Base-by-base conservation (phyloP, 37 sponge, comb jelly and placozoan genomes). In the Chondrilla cf. caribensis region DNA sequence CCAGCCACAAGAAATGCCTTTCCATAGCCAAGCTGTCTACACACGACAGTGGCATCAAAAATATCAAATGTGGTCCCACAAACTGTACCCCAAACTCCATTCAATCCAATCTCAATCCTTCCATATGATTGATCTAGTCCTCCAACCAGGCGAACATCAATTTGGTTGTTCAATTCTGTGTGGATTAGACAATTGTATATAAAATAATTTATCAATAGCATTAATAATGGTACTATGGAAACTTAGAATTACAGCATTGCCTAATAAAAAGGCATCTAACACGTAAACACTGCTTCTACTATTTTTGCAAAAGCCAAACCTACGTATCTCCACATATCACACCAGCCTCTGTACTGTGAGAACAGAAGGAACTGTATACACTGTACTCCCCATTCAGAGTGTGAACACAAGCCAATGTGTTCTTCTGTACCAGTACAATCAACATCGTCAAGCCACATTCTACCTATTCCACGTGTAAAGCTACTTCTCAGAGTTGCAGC, bases 71-170 rank as follows among this genome's bases (percentile, higher is more conserved):
- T 26, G 64, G 81, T 79, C 58, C 86, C 80, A 81, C 93, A 93
- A 25, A 93, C 80, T 35, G 87, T 82, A n/a, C 90, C 90, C 93
- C 93, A 93, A 24, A 75, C 72, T 36, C 87, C 90, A 32, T 64
- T 37, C 38, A 78, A 81, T 19, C 57, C 32, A 0, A 93, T 81
- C 58, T 93, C 90, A 18, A 93, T 87, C 19, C 80, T 38, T 0
- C 93, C 93, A 6, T 71, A 54, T 40, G 28, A 24, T 5, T 0
- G 0, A 80, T 24, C 67, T 7, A 40, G 43, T 29, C 68, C 81
- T 2, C 43, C 83, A 78, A 72, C 68, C 22, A 86, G 60, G 39
- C 85, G 73, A 33, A 89, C 41, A 33, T 37, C 64, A 6, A 62
- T 15, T 11, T 47, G 51, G 6, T 6, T 14, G 51, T 11, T 47